Conservation (phyloP, 2,113 vertebrate genomes). For the Limanda limanda region DNA sequence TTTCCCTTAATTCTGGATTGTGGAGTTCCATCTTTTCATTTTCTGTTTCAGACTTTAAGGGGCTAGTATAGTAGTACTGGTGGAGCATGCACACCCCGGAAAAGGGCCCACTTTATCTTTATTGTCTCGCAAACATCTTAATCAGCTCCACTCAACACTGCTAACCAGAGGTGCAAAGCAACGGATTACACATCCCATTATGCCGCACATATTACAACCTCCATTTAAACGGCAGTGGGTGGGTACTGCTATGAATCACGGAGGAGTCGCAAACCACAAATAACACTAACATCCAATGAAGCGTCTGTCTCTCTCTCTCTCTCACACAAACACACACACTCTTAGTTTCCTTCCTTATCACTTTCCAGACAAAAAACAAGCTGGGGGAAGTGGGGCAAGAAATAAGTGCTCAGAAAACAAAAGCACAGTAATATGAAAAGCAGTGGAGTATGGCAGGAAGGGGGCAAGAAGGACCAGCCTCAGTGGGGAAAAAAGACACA, state of each 20-base stretch:
- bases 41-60: not conserved
- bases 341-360: conserved; percentile 33
- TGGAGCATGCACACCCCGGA: conserved; percentile 16
- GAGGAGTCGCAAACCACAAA: conserved; percentile 65
- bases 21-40: not conserved
- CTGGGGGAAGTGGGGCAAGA: conserved; percentile 69
- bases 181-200: conserved; percentile 76
- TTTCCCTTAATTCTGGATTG: not conserved
- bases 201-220: conserved; percentile 60
- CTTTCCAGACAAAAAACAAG: conserved; percentile 53
- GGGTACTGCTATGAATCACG: conserved; percentile 65
- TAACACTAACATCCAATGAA: conserved; percentile 51
- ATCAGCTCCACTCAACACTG: conserved; percentile 67
- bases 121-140: conserved; percentile 69
- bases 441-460: conserved; percentile 67
- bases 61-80: not conserved
- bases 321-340: conserved; percentile 31
- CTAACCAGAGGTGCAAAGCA: conserved; percentile 67
- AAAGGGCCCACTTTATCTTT: conserved; percentile 42
- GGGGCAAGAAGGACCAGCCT: conserved; percentile 46
- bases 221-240: conserved; percentile 60
- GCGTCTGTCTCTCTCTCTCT: conserved; percentile 36
- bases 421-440: conserved; percentile 73
- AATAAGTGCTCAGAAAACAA: conserved; percentile 71
- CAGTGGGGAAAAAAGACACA: conserved; percentile 23